Conservation (phyloP, 2,888 invertebrate species). For the Melipona bicolor region DNA sequence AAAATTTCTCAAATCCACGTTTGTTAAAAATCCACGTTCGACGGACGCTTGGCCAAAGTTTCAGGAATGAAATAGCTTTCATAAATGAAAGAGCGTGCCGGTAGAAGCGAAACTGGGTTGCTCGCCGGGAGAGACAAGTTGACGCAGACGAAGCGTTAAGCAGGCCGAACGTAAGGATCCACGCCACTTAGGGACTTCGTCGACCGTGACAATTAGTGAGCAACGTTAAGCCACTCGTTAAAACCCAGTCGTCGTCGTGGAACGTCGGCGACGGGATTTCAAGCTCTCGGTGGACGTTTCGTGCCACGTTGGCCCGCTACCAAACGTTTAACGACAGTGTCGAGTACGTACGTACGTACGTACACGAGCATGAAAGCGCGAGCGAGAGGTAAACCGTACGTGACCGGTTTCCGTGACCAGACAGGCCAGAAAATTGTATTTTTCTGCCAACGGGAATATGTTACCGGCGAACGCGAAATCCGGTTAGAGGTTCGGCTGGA, state of each 20-base stretch:
- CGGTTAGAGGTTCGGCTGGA: slow-evolving; percentile 17
- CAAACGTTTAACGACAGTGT: slow-evolving; percentile 61
- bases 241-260: slow-evolving; percentile 36
- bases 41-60: neutral
- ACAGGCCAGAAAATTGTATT: slow-evolving; percentile 43
- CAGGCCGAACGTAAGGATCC: slow-evolving; percentile 40
- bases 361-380: slow-evolving; percentile 6
- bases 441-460: slow-evolving; percentile 44
- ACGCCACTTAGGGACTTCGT: slow-evolving; percentile 39
- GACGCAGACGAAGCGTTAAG: slow-evolving; percentile 15
- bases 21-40: neutral
- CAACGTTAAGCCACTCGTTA: slow-evolving; percentile 43
- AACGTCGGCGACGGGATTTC: slow-evolving; percentile 34
- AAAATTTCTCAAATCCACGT: neutral
- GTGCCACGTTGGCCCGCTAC: slow-evolving; percentile 60
- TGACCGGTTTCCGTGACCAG: slow-evolving; percentile 46
- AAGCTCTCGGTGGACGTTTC: slow-evolving; percentile 19
- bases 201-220: slow-evolving; percentile 52
- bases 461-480: slow-evolving; percentile 34
- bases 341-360: slow-evolving; percentile 6
- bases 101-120: slow-evolving; percentile 41
- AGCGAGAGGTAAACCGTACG: slow-evolving; percentile 50
- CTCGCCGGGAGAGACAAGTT: slow-evolving; percentile 10
- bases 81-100: neutral
- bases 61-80: no score